These are phyloP conservation scores for Cheilosia impressa DNA, from an alignment of 2,888 invertebrate species.

Conservation along the genomic window DNA sequence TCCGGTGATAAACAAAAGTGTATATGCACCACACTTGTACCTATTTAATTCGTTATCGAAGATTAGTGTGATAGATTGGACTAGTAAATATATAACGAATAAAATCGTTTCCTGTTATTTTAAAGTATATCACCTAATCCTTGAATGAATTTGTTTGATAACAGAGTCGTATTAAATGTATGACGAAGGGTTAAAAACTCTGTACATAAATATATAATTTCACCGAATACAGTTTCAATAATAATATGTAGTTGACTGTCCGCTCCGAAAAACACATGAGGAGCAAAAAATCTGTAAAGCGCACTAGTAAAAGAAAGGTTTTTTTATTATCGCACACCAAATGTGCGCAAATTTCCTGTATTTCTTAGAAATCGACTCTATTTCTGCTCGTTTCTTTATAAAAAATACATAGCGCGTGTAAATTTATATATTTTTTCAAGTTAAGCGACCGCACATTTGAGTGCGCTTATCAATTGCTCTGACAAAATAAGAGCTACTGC, in stretches of 20 bases:
- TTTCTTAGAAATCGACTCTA: no score
- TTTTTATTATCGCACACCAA: not conserved
- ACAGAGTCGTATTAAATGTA: not conserved
- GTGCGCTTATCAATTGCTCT: no score
- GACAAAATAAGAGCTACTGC: no score
- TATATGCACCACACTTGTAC: not conserved
- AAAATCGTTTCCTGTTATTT: not conserved
- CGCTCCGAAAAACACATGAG: not conserved
- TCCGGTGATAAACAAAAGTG: not conserved
- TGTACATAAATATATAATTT: no score
- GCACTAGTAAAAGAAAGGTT: not conserved
- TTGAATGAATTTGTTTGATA: not conserved
- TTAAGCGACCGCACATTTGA: no score
- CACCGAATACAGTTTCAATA: no score
- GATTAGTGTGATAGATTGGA: not conserved
- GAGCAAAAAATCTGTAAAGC: not conserved
- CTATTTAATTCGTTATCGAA: not conserved
- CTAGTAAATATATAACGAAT: not conserved
- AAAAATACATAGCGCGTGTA: not conserved
- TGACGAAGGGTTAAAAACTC: no score
- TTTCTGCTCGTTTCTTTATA: no score
- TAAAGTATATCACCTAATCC: not conserved
- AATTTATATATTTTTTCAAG: not conserved
- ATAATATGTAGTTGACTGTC: not conserved
- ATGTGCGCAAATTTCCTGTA: not conserved